Conservation (phyloP, 2,113 vertebrate species). For the Neolamprologus tretocephalus region DNA sequence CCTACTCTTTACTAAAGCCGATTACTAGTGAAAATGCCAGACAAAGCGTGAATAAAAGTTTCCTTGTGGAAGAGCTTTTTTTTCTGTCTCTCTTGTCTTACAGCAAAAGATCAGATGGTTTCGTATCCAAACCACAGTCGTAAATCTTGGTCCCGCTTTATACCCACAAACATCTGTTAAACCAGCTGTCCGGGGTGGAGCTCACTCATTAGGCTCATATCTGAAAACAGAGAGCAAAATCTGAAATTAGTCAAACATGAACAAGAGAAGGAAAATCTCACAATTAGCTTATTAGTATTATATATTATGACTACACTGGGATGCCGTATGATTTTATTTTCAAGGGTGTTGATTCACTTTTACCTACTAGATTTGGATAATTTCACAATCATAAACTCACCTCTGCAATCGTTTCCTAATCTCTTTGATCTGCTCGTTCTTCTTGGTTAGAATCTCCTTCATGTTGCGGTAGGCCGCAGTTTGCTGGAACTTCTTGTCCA, state of each 20-base stretch:
- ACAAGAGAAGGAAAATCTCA: not conserved
- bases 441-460: conserved; percentile 95
- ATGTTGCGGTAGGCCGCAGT: conserved; percentile 93
- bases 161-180: not conserved
- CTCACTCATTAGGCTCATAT: conserved; percentile 75
- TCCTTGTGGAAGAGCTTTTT: not conserved
- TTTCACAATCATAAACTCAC: conserved; percentile 57
- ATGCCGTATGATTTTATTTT: not conserved
- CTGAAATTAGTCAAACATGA: not conserved
- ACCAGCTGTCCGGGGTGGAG: not conserved
- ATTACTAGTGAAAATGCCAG: conserved; percentile 7
- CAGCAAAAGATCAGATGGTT: not conserved
- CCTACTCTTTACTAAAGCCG: not conserved
- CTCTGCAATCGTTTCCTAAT: conserved; percentile 82
- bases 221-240: conserved; percentile 36
- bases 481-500: conserved; percentile 97
- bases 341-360: not conserved
- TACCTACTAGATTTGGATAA: not conserved
- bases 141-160: not conserved
- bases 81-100: not conserved
- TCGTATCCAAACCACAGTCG: not conserved
- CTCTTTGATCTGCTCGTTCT: conserved; percentile 95
- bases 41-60: not conserved
- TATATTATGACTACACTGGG: not conserved
- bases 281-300: not conserved